A percentile compares a stretch with the other conserved stretches of the same genome.
These are phyloP conservation scores for Yponomeuta malinellus DNA, from an alignment of 2,888 invertebrate genomes.

Conservation along the genomic window DNA sequence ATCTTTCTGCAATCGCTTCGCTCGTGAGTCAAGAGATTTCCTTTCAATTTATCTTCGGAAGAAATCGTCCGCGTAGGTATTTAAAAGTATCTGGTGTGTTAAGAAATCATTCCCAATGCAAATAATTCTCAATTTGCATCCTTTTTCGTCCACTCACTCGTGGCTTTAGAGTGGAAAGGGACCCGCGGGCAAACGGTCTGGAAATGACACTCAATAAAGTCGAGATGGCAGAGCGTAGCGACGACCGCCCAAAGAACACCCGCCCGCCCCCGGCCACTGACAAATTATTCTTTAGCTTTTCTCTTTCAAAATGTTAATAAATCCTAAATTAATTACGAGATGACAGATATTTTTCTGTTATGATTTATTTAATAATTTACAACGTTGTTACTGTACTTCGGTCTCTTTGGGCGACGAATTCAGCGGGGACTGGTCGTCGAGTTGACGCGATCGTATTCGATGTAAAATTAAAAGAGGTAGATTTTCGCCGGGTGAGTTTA, in stretches of 20 bases:
- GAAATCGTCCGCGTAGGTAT: too few species aligned
- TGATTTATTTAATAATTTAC: slow-evolving; percentile 6
- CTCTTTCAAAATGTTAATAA: slow-evolving; percentile 10
- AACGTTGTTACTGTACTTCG: slow-evolving; percentile 5
- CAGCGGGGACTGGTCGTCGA: not conserved
- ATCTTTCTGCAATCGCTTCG: slow-evolving; percentile 10
- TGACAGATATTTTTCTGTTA: slow-evolving; percentile 8
- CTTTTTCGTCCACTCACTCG: slow-evolving; percentile 9
- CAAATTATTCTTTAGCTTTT: slow-evolving; percentile 12
- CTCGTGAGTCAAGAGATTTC: not conserved
- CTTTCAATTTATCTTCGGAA: too few species aligned
- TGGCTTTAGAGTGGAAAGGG: slow-evolving; percentile 15
- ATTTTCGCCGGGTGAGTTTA: slow-evolving; percentile 68
- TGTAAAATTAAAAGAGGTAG: slow-evolving; percentile 55
- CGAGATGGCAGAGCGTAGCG: slow-evolving; percentile 21
- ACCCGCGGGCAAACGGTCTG: slow-evolving; percentile 16
- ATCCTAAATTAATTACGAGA: slow-evolving; percentile 6
- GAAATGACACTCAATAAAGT: slow-evolving; percentile 21
- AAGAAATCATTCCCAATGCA: not conserved
- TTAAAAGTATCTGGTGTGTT: not conserved
- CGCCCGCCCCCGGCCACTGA: slow-evolving; percentile 9
- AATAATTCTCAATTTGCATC: slow-evolving; percentile 14
- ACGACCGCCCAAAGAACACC: slow-evolving; percentile 19
- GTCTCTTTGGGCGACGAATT: not conserved
- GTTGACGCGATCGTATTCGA: slow-evolving; percentile 49